Base-by-base conservation (phyloP, 2,113 vertebrate species). In the Apistogramma diplotaenia region DNA sequence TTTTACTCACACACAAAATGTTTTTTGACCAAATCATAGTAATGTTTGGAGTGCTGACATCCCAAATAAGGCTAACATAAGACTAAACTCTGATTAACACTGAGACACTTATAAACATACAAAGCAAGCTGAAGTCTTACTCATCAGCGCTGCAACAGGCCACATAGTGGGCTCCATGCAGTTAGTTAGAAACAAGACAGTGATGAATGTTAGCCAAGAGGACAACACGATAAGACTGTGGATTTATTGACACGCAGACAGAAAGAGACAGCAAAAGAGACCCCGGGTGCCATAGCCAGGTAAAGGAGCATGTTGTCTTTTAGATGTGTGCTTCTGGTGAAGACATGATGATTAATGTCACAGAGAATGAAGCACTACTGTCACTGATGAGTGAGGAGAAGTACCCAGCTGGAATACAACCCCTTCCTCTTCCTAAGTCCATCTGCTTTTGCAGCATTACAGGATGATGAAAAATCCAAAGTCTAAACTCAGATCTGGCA, bases 141-240 rank as follows among this genome's bases (percentile, higher is more conserved):
- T 73, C 12, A 54, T 84, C 49, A 80, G 82, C 78, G 77, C 67
- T 19, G 55, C 58, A 82, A 65, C 81, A 40, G 49, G 51, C 73
- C 61, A 62, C 55, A 62, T 10, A 51, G 46, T 74, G 71, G 56
- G 59, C 78, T 74, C 77, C 92, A 92, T 93, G 92, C 90, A 76
- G 85, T 91, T 89, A 91, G 85, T 84, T 13, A 27, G 29, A 88
- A 55, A 92, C 33, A 13, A 82, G 79, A 84, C 85, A 76, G 56
- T 46, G 59, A 87, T 84, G 80, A 75, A 81, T 78, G 84, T 88
- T 88, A 92, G 88, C 65, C 49, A 7, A 67, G 75, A 72, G 58
- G 72, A 92, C 80, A 83, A 78, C 60, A 81, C 33, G 60, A 87
- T 82, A 80, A 84, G 71, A 71, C 57, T 78, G 57, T 53, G 31